These are phyloP conservation scores for Sander lucioperca DNA, from an alignment of 2,113 vertebrate species.

Conservation along the genomic window DNA sequence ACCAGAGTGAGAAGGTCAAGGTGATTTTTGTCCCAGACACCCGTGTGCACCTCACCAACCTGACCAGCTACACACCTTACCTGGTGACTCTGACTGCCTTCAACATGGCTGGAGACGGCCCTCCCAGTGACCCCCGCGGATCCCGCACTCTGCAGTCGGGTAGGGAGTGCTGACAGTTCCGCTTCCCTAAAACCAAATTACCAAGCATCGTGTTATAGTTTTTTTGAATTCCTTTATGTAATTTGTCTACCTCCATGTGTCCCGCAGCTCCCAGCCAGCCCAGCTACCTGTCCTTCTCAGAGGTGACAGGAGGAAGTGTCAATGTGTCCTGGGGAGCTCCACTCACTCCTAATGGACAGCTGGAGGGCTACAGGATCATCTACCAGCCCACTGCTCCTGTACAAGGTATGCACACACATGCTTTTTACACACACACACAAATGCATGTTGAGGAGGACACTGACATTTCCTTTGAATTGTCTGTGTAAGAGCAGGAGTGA, in stretches of 20 bases:
- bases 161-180: conserved; percentile 67
- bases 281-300: conserved; percentile 91
- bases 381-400: conserved; percentile 92
- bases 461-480: conserved; percentile 9
- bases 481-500: conserved; percentile 86
- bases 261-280: conserved; percentile 90
- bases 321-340: conserved; percentile 96
- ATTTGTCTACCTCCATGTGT: conserved; percentile 13
- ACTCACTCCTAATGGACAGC: conserved; percentile 89
- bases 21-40: conserved; percentile 94
- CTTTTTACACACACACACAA: conserved; percentile 1
- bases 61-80: conserved; percentile 93
- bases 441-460: background rate
- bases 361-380: conserved; percentile 94
- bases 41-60: conserved; percentile 87
- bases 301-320: conserved; percentile 92
- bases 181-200: background rate
- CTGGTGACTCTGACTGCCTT: conserved; percentile 92
- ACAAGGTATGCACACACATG: conserved; percentile 85
- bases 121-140: conserved; percentile 87
- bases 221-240: background rate
- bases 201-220: background rate
- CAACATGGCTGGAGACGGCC: conserved; percentile 93
- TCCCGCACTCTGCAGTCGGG: conserved; percentile 92
- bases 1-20: conserved; percentile 91